Base-by-base conservation (phyloP, 2,888 invertebrate genomes). In the Campoletis raptor region DNA sequence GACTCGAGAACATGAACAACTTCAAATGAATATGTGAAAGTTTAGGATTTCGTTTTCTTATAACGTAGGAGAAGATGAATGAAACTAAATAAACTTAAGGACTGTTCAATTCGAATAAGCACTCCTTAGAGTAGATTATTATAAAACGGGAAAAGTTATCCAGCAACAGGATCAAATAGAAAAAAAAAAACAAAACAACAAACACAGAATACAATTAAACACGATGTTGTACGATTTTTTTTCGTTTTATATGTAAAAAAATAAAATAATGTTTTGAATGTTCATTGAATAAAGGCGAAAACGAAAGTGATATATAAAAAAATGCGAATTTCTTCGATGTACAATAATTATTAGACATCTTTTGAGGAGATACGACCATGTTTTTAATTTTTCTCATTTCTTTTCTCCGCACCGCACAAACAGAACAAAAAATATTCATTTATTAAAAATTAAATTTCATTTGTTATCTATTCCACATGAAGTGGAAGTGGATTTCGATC, bases 241-340 rank as follows among this genome's bases (percentile, higher is more conserved):
- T 92, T 91, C 87, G 90, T 92, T 92, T 91, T 91, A 91, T 89
- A 90, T 91, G 90, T 92, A 92, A 92, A 89, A 40, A 91, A 91
- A 87, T 89, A 88, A 88, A 89, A 90, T 87, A 91, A 91, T 91
- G 90, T 92, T 92, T 93, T 90, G 90, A 92, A 91, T 90, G 90
- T 92, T 92, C 90, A 91, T 91, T 89, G 90, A 88, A 92, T 93
- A 92, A 93, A 92, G 61, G 90, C 90, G 89, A 89, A 87, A 85
- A 90, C 91, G 90, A 82, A 76, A 85, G 84, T 73, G 57, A 82
- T 66, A 72, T 54, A 45, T n/a, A 79, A 76, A 72, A 61, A 66
- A 24, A 80, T 40, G 61, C 48, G 57, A 81, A 85, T 57, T 77
- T 82, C 36, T 83, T 85, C 73, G 36, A 78, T 81, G 64, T 54